A percentile compares a stretch with the other conserved stretches of the same genome.
Evolutionary conservation across 2,888 invertebrate species (phyloP).

Genomic region (Epiblema foenella): DNA sequence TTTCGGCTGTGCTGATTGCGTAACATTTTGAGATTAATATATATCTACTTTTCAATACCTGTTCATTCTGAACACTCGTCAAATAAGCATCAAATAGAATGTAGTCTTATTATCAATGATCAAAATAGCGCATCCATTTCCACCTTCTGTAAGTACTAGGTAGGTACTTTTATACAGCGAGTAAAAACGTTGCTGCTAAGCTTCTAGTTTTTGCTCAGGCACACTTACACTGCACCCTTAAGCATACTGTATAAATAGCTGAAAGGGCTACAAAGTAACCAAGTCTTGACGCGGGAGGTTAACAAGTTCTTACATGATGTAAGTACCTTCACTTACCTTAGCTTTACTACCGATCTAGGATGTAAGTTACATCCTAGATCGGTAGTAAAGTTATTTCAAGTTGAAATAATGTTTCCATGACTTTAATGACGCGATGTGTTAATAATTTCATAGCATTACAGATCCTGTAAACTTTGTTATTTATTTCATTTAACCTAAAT

Average conservation of each 20-base stretch:
- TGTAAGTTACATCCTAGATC: neutral
- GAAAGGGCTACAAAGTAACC: conserved; percentile 23
- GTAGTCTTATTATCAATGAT: neutral
- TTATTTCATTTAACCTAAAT: neutral
- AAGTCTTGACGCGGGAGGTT: neutral
- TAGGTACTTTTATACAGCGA: neutral
- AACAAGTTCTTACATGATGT: conserved; percentile 16
- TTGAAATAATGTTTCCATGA: neutral
- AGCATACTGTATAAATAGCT: conserved; percentile 31
- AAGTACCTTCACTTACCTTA: no score
- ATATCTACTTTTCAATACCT: neutral
- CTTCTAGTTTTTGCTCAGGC: conserved; percentile 36
- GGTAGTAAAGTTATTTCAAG: neutral
- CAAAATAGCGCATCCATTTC: conserved; percentile 6
- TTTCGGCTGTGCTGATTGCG: no score
- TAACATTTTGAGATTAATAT: no score
- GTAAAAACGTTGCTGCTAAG: conserved; percentile 34
- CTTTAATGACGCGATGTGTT: neutral
- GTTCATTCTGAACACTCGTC: neutral
- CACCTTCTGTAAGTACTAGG: conserved; percentile 19
- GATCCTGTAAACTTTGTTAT: neutral
- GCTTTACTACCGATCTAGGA: no score
- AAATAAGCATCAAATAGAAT: neutral
- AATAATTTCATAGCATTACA: neutral
- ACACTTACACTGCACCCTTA: conserved; percentile 35